Base-by-base conservation (phyloP, 2,797 vertebrate genomes). In the Chrysocyon brachyurus region DNA sequence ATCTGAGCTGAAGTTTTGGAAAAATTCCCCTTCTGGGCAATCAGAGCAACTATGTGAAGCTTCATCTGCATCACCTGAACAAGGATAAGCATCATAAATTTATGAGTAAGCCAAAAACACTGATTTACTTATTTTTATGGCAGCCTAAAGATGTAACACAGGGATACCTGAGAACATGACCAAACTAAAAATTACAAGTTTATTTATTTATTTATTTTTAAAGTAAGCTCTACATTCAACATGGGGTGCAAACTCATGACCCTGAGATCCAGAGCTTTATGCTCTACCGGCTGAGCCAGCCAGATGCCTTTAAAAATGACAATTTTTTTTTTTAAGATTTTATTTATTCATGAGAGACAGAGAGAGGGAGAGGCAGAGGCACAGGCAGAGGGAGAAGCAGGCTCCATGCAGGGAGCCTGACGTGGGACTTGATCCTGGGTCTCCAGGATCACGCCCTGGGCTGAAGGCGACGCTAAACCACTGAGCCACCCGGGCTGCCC, bases 51-150 rank as follows among this genome's bases (percentile, higher is more conserved):
- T 73, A 99, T 98, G 93, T 99, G 99, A 83, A 99, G 99, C 97
- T 99, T 99, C 99, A 99, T 99, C 97, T 99, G 99, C 99, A 99
- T 99, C 97, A 99, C 99, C 99, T 99, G 92, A 77, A 46, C 97
- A 96, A 0, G 4, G 26, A 57, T 61, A 46, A 56, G 92, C 19
- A 90, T 70, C 6, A 93, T 12, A 81, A 66, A 78, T 36, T 96
- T 91, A 78, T 24, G 17, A 91, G 49, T n/a, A 75, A 94, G 28
- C 12, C 49, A 90, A 87, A 94, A 63, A 90, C 54, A 88, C 16
- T 72, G 75, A 63, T 52, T 85, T 82, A 59, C 70, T 70, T 79
- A 87, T 14, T 87, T 81, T 90, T 79, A 92, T 1, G 95, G 61
- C 14, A 94, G 57, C 78, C 33, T 91, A 7, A 90, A 92, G 40